A percentile compares a stretch with the other conserved stretches of the same genome.
Evolutionary conservation across 1,140 invertebrate species (phyloP).

Genomic region (Drosophila orena): DNA sequence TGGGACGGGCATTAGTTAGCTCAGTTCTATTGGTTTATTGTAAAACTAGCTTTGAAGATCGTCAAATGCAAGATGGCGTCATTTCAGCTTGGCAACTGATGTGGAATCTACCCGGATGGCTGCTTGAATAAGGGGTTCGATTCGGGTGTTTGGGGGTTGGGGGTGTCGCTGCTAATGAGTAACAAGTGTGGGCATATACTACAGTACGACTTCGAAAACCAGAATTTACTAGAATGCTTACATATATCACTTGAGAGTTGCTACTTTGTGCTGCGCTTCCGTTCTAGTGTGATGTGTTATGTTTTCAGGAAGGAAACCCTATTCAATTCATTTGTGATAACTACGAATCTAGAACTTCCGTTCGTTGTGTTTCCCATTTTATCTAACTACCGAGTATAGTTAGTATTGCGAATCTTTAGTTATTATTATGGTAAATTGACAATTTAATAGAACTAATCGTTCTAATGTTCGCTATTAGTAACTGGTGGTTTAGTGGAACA

Average conservation of each 20-base stretch:
- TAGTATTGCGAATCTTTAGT: background rate
- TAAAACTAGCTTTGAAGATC: conserved; percentile 46
- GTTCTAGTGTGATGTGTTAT: no score
- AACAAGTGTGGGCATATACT: conserved; percentile 37
- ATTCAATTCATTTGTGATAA: no score
- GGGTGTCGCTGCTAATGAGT: conserved; percentile 56
- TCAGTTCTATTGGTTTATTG: conserved; percentile 23
- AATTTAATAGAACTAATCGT: no score
- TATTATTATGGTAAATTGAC: no score
- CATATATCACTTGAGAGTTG: background rate
- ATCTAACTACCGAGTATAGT: background rate
- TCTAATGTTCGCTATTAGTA: background rate
- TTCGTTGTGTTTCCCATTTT: background rate
- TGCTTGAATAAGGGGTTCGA: conserved; percentile 14
- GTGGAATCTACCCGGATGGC: conserved; percentile 34
- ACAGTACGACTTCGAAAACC: background rate
- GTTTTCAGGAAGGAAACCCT: no score
- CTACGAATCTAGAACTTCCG: background rate
- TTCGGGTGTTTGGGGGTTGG: background rate
- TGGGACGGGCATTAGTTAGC: conserved; percentile 3
- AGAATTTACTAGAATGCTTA: background rate
- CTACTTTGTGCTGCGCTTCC: no score
- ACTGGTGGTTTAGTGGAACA: background rate
- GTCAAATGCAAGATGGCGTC: conserved; percentile 69
- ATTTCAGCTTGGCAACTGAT: conserved; percentile 29